Evolutionary conservation across 2,113 vertebrate genomes (phyloP), one percentile per base, ranked within the genome.

Genomic region (Pteropus alecto): DNA sequence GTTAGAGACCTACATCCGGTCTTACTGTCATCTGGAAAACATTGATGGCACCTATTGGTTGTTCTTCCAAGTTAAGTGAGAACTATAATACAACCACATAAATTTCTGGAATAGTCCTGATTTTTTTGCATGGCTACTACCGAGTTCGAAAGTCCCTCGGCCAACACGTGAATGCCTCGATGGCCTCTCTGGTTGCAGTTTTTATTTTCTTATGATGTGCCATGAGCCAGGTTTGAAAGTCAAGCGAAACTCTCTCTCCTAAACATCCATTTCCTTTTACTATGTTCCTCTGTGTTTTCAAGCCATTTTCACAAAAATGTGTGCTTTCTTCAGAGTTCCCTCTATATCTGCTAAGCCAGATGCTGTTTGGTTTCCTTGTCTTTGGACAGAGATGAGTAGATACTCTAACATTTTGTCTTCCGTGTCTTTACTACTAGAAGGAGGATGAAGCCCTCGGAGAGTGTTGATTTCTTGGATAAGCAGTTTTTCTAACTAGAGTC

Each of bases 21-120:
- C 97, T 98, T 94, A 95, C 86, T 54, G 88, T 56, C 60, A 86
- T 97, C 88, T 61, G 82, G 94, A 88, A 98, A 97, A 97, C 95
- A 93, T 93, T 92, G 51, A 94, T 93, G 97, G 54, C 92, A 94
- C 87, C 96, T 94, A 81, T 95, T 97, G 84, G 93, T 97, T 96
- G 94, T 88, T 97, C 95, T 90, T 94, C 85, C 87, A 92, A 38
- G 60, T 96, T 88, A 94, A 38, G 93, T 56, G 95, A 97, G 97
- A 95, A 95, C 68, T 22, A 0, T 38, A 28, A 78, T 33, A 33
- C 0, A n/a, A 38, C 19, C 26, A 30, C 43, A 0, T 7, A 35
- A 68, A 33, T 82, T 43, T 56, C 70, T 48, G 35, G 33, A 48
- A 92, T 46, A 83, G 82, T 90, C 93, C 90, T 96, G 84, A 88